phyloP scores from a whole-genome alignment of 2,113 vertebrate species.

The Cathartes aura region DNA sequence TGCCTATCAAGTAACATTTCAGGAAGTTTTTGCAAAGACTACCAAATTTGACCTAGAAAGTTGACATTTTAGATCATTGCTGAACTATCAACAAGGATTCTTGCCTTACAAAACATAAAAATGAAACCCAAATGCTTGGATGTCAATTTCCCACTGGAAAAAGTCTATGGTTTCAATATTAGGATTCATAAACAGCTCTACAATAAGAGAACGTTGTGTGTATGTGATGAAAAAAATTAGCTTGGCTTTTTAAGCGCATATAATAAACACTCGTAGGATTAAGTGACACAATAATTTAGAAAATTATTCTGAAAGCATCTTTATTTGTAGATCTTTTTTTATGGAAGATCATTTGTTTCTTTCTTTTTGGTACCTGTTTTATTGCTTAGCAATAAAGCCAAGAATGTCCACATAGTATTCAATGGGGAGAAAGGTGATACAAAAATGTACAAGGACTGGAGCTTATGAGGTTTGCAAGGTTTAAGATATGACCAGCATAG shows the following conservation, averaged over 20 bases:
- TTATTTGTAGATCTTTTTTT: background rate
- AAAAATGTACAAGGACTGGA: background rate
- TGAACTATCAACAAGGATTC: background rate
- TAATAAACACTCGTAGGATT: background rate
- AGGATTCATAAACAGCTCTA: background rate
- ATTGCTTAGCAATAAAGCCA: background rate
- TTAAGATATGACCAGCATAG: background rate
- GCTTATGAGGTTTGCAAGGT: background rate
- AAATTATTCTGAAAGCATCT: background rate
- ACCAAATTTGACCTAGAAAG: background rate
- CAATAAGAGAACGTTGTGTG: background rate
- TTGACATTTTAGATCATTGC: background rate
- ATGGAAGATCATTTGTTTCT: background rate
- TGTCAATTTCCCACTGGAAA: background rate
- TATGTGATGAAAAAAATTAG: background rate
- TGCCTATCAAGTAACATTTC: background rate
- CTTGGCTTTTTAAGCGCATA: background rate
- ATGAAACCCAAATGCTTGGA: background rate
- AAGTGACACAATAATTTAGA: background rate
- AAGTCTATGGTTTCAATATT: background rate
- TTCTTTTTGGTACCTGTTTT: background rate
- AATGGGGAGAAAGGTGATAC: background rate
- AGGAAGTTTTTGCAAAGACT: background rate
- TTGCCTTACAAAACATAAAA: background rate
- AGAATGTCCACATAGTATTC: background rate